Conservation (phyloP, 2,113 vertebrate species). For the Burhinus oedicnemus region DNA sequence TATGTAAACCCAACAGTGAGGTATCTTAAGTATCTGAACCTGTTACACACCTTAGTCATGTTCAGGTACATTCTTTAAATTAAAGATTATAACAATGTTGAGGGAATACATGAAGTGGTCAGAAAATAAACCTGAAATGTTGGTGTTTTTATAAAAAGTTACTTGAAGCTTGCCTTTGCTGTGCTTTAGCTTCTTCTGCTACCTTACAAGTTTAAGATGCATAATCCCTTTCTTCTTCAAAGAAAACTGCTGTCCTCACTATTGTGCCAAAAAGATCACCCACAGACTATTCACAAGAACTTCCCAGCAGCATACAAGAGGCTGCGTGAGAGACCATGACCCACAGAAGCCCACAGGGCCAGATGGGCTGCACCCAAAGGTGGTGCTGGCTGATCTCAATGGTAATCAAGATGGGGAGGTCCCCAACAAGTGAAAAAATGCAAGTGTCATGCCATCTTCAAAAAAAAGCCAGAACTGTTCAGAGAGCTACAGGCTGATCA, state of each 20-base stretch:
- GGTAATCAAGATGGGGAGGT: background rate
- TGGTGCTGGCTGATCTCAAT: background rate
- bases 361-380: background rate
- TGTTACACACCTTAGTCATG: background rate
- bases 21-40: background rate
- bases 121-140: background rate
- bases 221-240: background rate
- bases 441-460: background rate
- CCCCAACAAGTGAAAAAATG: background rate
- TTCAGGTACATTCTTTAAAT: background rate
- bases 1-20: background rate
- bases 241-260: background rate
- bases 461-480: background rate
- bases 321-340: background rate
- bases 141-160: background rate
- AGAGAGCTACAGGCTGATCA: background rate
- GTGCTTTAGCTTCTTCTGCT: background rate
- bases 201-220: background rate
- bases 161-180: background rate
- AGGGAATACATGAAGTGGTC: background rate
- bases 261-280: background rate
- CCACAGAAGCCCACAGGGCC: background rate
- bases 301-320: background rate
- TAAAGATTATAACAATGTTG: background rate
- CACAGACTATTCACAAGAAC: background rate